A percentile compares a stretch with the other conserved stretches of the same genome.
These are phyloP conservation scores for Emberiza fucata DNA, from an alignment of 2,113 vertebrate genomes.

Conservation along the genomic window DNA sequence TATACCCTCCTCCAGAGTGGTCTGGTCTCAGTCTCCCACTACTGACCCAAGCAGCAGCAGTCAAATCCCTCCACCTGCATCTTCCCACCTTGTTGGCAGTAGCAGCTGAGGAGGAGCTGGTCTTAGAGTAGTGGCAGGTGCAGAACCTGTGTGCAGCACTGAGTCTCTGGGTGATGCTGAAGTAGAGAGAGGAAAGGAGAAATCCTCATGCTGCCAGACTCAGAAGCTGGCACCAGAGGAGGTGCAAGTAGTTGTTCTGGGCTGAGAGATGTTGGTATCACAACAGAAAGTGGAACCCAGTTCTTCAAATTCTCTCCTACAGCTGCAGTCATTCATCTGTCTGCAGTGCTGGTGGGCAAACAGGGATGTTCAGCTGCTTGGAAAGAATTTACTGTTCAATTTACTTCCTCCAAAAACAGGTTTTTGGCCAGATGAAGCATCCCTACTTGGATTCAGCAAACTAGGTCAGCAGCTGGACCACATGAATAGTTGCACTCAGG, in stretches of 20 bases:
- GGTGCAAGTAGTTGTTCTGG: background rate
- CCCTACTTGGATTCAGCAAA: background rate
- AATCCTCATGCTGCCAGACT: background rate
- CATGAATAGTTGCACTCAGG: background rate
- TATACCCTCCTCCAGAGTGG: background rate
- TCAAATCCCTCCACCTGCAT: background rate
- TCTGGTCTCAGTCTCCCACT: background rate
- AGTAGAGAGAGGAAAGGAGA: background rate
- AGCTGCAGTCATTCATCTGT: background rate
- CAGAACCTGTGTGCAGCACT: background rate
- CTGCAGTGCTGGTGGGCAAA: background rate
- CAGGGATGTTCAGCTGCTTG: background rate
- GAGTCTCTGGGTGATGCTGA: background rate
- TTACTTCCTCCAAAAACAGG: background rate
- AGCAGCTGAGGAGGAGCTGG: background rate
- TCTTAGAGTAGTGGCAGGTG: background rate
- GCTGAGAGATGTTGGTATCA: background rate
- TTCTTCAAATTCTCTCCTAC: background rate
- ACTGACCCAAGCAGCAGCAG: background rate
- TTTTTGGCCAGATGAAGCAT: background rate
- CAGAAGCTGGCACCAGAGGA: background rate
- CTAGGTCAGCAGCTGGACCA: background rate
- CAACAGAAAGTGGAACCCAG: accelerated
- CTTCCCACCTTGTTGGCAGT: background rate
- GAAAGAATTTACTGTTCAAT: background rate